Conservation (phyloP, 2,888 invertebrate genomes). For the Vanessa cardui region DNA sequence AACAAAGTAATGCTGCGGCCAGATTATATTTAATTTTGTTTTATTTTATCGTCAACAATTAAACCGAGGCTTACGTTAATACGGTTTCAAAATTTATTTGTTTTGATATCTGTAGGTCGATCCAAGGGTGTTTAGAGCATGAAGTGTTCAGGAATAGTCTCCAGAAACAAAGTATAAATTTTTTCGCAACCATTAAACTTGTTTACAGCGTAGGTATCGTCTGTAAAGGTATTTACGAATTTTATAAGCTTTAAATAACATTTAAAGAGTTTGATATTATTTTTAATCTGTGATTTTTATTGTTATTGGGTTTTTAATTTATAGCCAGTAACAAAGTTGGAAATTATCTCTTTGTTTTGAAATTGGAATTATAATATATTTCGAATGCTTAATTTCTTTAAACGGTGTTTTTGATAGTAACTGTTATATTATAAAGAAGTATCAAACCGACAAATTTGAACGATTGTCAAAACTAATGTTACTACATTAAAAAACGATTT, state of each 20-base stretch:
- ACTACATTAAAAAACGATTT: neutral
- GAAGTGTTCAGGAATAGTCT: constrained; percentile 23
- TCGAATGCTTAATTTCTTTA: too few relatives aligned
- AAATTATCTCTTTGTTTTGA: neutral
- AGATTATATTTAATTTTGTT: constrained; percentile 24
- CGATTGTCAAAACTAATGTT: too few relatives aligned
- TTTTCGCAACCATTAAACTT: constrained; percentile 14
- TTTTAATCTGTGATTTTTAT: neutral
- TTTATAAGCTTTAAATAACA: neutral
- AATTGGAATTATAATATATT: neutral
- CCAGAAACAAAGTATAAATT: constrained; percentile 22
- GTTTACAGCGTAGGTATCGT: constrained; percentile 10
- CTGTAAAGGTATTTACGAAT: neutral
- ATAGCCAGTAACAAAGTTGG: too few relatives aligned
- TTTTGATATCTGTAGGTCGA: constrained; percentile 40
- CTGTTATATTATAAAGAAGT: too few relatives aligned
- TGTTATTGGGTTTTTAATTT: neutral
- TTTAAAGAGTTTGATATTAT: too few relatives aligned
- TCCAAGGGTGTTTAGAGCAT: constrained; percentile 41
- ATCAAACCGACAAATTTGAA: too few relatives aligned
- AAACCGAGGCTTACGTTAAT: constrained; percentile 31
- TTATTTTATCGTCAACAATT: constrained; percentile 41
- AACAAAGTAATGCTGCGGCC: constrained; percentile 2
- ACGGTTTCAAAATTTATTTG: constrained; percentile 36
- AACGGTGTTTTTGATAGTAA: too few relatives aligned